phyloP scores from a whole-genome alignment of 2,113 vertebrate genomes.

The Urocolius indicus region DNA sequence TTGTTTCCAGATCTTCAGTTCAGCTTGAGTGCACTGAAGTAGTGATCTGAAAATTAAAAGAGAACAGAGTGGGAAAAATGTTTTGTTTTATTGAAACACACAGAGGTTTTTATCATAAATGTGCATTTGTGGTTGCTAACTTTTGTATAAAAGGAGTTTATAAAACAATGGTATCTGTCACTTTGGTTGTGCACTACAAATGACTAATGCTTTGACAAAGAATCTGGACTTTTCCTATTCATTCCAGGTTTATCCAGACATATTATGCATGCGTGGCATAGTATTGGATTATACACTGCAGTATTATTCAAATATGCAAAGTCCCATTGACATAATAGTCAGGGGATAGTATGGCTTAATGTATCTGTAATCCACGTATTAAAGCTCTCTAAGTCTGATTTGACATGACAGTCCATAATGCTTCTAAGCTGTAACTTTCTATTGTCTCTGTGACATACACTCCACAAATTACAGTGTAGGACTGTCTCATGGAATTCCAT shows the following conservation, averaged over 20 bases:
- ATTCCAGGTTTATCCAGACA: background rate
- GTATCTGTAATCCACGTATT: slow-evolving; percentile 69
- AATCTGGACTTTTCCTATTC: background rate
- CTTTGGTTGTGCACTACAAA: background rate
- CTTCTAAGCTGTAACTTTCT: slow-evolving; percentile 62
- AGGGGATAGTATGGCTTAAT: slow-evolving; percentile 59
- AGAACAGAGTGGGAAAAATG: background rate
- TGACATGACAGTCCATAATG: slow-evolving; percentile 59
- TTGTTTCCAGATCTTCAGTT: slow-evolving; percentile 3
- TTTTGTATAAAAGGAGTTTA: background rate
- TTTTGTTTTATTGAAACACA: background rate
- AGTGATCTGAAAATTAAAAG: slow-evolving; percentile 14
- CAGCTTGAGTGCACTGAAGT: background rate
- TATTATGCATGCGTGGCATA: slow-evolving; percentile 14
- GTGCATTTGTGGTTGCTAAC: background rate
- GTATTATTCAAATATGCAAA: slow-evolving; percentile 72
- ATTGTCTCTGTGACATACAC: slow-evolving; percentile 49
- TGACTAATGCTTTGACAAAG: background rate
- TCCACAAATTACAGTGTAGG: slow-evolving; percentile 46
- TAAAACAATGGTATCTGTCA: background rate
- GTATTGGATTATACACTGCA: slow-evolving; percentile 41
- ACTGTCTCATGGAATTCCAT: slow-evolving; percentile 19
- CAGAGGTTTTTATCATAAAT: background rate
- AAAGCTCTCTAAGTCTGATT: slow-evolving; percentile 66
- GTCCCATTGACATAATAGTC: slow-evolving; percentile 64